A percentile compares a stretch with the other conserved stretches of the same genome.
Evolutionary conservation across 2,113 vertebrate species (phyloP).

Genomic region (Malaclemys terrapin): DNA sequence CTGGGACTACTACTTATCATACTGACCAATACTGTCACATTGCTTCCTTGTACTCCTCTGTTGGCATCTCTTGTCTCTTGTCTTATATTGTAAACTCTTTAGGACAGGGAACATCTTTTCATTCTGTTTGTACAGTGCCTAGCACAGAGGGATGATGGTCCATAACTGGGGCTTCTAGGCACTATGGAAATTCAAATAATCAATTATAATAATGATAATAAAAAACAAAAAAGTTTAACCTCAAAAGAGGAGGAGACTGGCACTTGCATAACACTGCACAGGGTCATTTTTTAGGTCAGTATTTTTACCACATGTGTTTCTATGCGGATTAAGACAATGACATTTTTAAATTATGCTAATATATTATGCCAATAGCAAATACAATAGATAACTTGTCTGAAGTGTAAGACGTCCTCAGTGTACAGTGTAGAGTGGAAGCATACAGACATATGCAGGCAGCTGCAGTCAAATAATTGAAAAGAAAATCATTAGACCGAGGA

Average conservation of each 20-base stretch:
- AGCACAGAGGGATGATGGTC: not conserved
- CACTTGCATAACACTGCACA: not conserved
- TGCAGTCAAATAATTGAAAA: not conserved
- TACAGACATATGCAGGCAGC: not conserved
- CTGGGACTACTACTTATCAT: not conserved
- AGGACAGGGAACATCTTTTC: not conserved
- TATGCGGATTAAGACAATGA: not conserved
- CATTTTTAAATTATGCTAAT: not conserved
- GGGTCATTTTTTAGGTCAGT: not conserved
- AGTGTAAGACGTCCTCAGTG: not conserved
- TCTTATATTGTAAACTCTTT: not conserved
- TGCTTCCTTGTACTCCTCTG: not conserved
- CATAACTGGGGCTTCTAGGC: not conserved
- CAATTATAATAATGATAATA: not conserved
- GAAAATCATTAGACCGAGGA: not conserved
- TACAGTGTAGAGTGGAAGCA: not conserved
- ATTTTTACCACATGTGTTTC: not conserved
- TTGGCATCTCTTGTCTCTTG: not conserved
- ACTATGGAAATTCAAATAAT: not conserved
- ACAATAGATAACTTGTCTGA: not conserved
- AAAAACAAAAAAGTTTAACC: not conserved
- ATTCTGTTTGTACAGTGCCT: not conserved
- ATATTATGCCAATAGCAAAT: conserved; percentile 13
- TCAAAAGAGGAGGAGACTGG: not conserved
- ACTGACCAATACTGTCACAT: not conserved